Evolutionary conservation across 2,113 vertebrate genomes (phyloP), one percentile per base, ranked within the genome.

Genomic region (Cryptotis parvus): DNA sequence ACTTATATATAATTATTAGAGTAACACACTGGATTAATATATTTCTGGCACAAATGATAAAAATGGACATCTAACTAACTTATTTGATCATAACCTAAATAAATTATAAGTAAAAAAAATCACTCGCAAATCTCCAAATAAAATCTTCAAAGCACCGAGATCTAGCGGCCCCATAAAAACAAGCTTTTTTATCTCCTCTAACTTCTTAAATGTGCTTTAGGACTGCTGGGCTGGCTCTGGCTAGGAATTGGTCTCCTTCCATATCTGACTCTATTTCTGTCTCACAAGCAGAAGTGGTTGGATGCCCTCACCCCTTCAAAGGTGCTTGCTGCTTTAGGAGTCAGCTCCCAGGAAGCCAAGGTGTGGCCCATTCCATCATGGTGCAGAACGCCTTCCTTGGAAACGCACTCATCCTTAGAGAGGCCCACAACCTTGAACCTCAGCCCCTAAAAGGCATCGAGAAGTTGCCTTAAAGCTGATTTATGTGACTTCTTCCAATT

Each of bases 1-100:
- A 78, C 20, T 33, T 39, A 20, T 7, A 20, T 75, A 18, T 49
- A 87, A 72, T 86, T 91, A 7, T 65, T 55, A 63, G 14, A 35
- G 15, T 90, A 89, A 80, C 70, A 79, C 15, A 70, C 1, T 68
- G 63, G 11, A 33, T 35, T 69, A 90, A 93, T 74, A 88, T 4
- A 52, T 90, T 82, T 92, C 22, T 27, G 91, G 35, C 14, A 29
- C 87, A 87, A 93, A 91, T 89, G 86, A 94, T 69, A 88, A 90
- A 92, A 82, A 15, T 73, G 27, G 6, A 75, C 39, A 61, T 95
- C 84, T 90, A 37, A 5, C 82, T 91, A 52, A 92, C 20, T 3
- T n/a, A 82, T 45, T 79, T 93, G 72, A 76, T 86, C n/a, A n/a
- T 75, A 79, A 74, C 12, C 14, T 75, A 49, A 24, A 55, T 49